These are phyloP conservation scores for Geopemphigus sp. DNA, from an alignment of 1,140 invertebrate genomes.

Conservation along the genomic window DNA sequence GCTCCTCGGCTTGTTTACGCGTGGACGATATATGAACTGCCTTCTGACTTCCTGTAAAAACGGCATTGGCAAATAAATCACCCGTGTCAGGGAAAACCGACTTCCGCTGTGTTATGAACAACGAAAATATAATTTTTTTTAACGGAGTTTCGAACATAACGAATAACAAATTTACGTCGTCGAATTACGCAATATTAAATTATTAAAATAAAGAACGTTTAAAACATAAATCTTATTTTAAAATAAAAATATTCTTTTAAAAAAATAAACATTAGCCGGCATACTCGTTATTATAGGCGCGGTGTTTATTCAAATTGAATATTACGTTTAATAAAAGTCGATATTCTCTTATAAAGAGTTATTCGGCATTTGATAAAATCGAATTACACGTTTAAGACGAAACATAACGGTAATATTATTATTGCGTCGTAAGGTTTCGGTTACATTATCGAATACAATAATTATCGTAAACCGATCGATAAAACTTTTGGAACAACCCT, in stretches of 20 bases:
- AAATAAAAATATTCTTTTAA: not conserved
- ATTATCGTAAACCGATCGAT: no score
- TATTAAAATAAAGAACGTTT: not conserved
- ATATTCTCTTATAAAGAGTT: no score
- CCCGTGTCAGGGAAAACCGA: constrained; percentile 13
- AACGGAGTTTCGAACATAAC: not conserved
- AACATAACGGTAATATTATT: no score
- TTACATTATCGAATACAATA: no score
- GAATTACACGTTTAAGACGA: no score
- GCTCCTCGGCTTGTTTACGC: not conserved
- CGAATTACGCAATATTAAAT: not conserved
- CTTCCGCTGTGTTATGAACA: constrained; percentile 12
- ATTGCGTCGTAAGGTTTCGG: no score
- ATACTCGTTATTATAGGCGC: no score
- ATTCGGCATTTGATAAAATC: no score
- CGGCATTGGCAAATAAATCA: constrained; percentile 21
- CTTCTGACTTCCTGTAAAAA: constrained; percentile 32
- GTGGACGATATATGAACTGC: constrained; percentile 1
- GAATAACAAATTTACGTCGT: not conserved
- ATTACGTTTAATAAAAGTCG: no score
- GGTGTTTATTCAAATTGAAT: no score
- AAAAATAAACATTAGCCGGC: no score
- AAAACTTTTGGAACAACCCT: no score
- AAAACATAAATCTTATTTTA: not conserved
- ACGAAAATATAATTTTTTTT: constrained; percentile 24